Conservation (phyloP, 53 echinoderm and acorn worm genomes). For the Mesocentrotus franciscanus region DNA sequence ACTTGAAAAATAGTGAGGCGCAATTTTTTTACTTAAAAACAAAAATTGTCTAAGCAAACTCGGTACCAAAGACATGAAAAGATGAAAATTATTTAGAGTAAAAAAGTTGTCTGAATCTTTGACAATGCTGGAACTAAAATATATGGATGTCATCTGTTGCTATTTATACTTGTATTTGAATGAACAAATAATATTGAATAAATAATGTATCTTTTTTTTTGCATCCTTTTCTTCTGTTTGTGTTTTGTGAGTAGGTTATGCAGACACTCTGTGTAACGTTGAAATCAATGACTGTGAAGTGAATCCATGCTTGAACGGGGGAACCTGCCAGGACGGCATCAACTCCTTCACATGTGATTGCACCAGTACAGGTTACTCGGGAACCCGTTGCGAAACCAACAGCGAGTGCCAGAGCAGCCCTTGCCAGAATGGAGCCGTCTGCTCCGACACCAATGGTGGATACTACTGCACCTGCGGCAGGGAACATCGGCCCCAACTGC, state of each 20-base stretch:
- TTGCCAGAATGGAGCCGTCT: constrained; percentile 26
- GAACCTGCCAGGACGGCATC: constrained; percentile 35
- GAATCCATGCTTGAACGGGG: constrained; percentile 57
- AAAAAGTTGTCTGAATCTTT: too few species aligned
- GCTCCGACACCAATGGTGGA: constrained; percentile 23
- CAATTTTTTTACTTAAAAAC: too few species aligned
- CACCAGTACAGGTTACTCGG: constrained; percentile 44
- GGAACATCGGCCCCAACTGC: constrained; percentile 16
- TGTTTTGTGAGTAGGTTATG: constrained; percentile 15
- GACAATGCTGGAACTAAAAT: too few species aligned
- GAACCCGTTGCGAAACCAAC: constrained; percentile 14
- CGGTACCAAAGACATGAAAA: too few species aligned
- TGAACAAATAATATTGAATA: too few species aligned
- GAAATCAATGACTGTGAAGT: constrained; percentile 36
- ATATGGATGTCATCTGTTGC: too few species aligned
- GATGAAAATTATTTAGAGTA: too few species aligned
- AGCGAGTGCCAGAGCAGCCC: constrained; percentile 23
- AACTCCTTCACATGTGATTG: constrained; percentile 53
- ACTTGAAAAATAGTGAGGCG: too few species aligned
- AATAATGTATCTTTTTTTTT: background rate
- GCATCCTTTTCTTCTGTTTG: background rate
- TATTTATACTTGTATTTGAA: too few species aligned
- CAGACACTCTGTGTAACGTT: background rate
- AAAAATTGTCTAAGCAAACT: too few species aligned
- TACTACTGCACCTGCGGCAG: constrained; percentile 44